These are phyloP conservation scores for Zaprionus lineosus DNA, from an alignment of 2,888 invertebrate species.

Conservation along the genomic window DNA sequence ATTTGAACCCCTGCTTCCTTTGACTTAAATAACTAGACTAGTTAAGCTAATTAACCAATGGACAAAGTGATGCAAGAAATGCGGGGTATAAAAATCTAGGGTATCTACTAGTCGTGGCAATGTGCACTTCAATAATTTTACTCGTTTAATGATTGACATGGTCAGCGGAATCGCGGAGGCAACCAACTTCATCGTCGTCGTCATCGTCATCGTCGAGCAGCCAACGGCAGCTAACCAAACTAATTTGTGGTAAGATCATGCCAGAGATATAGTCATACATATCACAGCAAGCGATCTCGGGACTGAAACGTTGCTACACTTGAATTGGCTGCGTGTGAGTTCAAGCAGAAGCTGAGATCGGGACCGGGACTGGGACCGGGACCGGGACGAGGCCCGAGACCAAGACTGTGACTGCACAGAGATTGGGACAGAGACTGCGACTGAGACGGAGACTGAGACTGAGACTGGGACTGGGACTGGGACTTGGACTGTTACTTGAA, in stretches of 20 bases:
- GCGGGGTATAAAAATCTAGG: too few species aligned
- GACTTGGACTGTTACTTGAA: too few species aligned
- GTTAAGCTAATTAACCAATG: background rate
- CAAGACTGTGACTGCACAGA: too few species aligned
- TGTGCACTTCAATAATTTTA: background rate
- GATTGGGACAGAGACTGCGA: background rate
- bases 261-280: constrained; percentile 75
- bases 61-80: too few species aligned
- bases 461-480: background rate
- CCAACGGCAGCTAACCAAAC: constrained; percentile 73
- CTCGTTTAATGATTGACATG: constrained; percentile 54
- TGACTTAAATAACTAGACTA: too few species aligned
- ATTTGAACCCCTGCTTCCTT: too few species aligned
- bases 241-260: constrained; percentile 78
- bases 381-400: too few species aligned
- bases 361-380: background rate
- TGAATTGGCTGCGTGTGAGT: constrained; percentile 60
- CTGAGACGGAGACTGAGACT: background rate
- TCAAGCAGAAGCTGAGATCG: constrained; percentile 69
- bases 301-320: constrained; percentile 41
- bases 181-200: constrained; percentile 17
- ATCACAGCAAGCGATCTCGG: constrained; percentile 71
- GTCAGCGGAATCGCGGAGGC: constrained; percentile 33
- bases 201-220: constrained; percentile 24
- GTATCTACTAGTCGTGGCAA: background rate